Conservation (phyloP, 2,797 vertebrate genomes). For the Typhlichthys subterraneus region DNA sequence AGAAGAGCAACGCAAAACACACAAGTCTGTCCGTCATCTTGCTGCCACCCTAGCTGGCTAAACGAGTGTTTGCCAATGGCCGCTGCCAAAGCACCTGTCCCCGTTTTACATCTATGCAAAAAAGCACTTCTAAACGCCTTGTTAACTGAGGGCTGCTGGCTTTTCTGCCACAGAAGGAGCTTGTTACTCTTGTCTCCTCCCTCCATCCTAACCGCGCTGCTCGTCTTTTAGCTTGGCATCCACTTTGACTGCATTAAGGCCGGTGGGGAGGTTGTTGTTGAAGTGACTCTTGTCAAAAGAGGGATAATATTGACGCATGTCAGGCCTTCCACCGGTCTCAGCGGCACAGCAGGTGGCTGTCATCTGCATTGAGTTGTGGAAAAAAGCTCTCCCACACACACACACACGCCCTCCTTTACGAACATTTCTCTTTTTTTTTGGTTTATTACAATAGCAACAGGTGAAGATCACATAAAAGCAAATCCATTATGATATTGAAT, state of each 20-base stretch:
- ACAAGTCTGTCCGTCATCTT: slow-evolving; percentile 11
- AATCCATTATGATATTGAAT: slow-evolving; percentile 34
- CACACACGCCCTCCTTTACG: slow-evolving; percentile 23
- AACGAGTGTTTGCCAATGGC: slow-evolving; percentile 12
- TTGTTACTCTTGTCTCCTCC: slow-evolving; percentile 31
- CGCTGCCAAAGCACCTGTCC: slow-evolving; percentile 17
- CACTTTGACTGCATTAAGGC: too few relatives aligned
- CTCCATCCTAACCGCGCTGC: not conserved
- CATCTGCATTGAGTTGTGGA: slow-evolving; percentile 56
- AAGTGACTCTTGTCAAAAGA: slow-evolving; percentile 52
- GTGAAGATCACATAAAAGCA: slow-evolving; percentile 54
- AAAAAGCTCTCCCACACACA: slow-evolving; percentile 9
- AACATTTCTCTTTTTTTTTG: slow-evolving; percentile 17
- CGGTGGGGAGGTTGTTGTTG: too few relatives aligned
- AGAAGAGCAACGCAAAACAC: not conserved
- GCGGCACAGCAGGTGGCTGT: slow-evolving; percentile 50
- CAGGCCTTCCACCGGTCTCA: slow-evolving; percentile 37
- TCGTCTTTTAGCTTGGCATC: not conserved
- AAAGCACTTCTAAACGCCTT: slow-evolving; percentile 13
- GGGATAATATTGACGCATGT: slow-evolving; percentile 42
- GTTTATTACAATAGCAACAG: slow-evolving; percentile 50
- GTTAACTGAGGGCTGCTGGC: slow-evolving; percentile 34
- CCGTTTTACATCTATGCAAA: slow-evolving; percentile 14
- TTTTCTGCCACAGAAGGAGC: slow-evolving; percentile 35
- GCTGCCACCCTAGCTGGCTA: slow-evolving; percentile 11